phyloP scores from a whole-genome alignment of 2,888 invertebrate genomes.

The Entomobrya proxima region DNA sequence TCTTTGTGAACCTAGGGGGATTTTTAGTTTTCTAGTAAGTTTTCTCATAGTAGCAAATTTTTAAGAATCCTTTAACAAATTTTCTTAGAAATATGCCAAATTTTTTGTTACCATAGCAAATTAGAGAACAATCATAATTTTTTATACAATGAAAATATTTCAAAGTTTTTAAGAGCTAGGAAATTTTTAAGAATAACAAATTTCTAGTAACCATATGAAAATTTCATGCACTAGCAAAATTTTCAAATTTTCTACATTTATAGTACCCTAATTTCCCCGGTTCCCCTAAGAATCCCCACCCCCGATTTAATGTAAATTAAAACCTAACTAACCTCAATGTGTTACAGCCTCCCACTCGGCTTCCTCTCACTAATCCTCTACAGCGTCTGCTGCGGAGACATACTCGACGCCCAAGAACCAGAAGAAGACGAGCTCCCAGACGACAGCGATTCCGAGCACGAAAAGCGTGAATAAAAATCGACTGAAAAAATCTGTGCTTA shows the following conservation, averaged over 20 bases:
- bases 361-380: slow-evolving; percentile 96
- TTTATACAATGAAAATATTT: too few species aligned
- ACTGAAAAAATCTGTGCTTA: too few species aligned
- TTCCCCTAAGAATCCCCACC: too few species aligned
- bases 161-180: too few species aligned
- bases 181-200: too few species aligned
- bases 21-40: not conserved
- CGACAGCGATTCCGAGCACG: not conserved
- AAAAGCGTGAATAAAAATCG: not conserved
- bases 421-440: slow-evolving; percentile 78
- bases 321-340: not conserved
- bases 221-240: too few species aligned
- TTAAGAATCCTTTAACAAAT: not conserved
- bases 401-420: slow-evolving; percentile 92
- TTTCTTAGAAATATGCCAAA: not conserved
- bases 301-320: too few species aligned
- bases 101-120: too few species aligned
- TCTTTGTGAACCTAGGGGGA: not conserved
- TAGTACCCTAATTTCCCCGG: too few species aligned
- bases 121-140: too few species aligned
- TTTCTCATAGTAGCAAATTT: not conserved
- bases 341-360: slow-evolving; percentile 78
- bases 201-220: too few species aligned
- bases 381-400: slow-evolving; percentile 96
- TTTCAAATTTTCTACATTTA: too few species aligned